Conservation (phyloP, 2,113 vertebrate genomes). For the Phalacrocorax pelagicus region DNA sequence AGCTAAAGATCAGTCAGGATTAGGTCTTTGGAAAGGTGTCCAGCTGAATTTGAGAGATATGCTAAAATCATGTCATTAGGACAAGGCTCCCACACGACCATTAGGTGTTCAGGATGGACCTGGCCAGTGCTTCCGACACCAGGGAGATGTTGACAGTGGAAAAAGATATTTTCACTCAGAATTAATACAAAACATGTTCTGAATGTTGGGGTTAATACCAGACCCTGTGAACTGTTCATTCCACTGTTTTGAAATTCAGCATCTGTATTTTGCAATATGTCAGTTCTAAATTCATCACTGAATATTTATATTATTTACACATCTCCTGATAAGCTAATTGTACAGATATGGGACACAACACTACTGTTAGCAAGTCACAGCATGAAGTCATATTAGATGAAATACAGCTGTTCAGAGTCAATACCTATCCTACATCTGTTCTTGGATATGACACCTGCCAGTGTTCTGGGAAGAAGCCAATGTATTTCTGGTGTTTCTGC, state of each 20-base stretch:
- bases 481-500: background rate
- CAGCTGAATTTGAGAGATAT: background rate
- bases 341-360: accelerated
- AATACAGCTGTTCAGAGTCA: background rate
- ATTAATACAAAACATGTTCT: background rate
- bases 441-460: background rate
- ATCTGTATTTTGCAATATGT: background rate
- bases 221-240: background rate
- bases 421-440: background rate
- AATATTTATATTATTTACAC: conserved; percentile 10
- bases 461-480: background rate
- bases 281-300: background rate
- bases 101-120: background rate
- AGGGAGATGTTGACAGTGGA: background rate
- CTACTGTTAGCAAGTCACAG: background rate
- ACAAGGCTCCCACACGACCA: background rate
- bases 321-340: background rate
- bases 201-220: background rate
- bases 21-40: background rate
- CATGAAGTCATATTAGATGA: background rate
- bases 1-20: accelerated
- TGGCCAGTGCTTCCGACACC: background rate
- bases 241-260: conserved; percentile 3
- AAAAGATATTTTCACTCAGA: background rate
- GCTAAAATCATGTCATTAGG: background rate